These are phyloP conservation scores for Beris chalybata DNA, from an alignment of 2,888 invertebrate genomes.

Conservation along the genomic window DNA sequence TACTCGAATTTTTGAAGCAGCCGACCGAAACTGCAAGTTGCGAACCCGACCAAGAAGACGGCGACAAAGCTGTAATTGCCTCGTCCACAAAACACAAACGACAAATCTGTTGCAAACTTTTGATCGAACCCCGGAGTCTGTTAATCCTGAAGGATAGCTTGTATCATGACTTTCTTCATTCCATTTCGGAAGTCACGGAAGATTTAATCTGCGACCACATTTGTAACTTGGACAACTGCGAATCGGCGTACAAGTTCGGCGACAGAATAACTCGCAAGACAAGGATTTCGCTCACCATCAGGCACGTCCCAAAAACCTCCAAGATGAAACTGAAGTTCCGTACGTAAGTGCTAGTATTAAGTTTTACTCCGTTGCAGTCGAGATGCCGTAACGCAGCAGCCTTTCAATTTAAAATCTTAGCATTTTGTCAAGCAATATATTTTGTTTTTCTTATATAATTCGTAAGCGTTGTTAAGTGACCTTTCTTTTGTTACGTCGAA, in stretches of 20 bases:
- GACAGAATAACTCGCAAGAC: constrained; percentile 73
- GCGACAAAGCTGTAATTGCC: background rate
- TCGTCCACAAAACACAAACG: constrained; percentile 27
- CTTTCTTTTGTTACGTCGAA: too few relatives aligned
- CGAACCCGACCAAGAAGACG: background rate
- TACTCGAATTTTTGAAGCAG: constrained; percentile 80
- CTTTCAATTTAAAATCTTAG: too few relatives aligned
- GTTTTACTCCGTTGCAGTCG: too few relatives aligned
- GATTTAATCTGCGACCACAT: constrained; percentile 67
- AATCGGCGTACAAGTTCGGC: constrained; percentile 60
- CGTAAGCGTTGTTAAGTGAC: too few relatives aligned
- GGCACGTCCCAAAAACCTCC: constrained; percentile 88
- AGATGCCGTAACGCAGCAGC: too few relatives aligned
- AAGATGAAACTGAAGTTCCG: constrained; percentile 71
- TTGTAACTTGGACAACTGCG: constrained; percentile 68
- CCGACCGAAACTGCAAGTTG: constrained; percentile 49
- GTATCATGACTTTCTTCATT: constrained; percentile 83
- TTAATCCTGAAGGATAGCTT: constrained; percentile 80
- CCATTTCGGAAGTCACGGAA: constrained; percentile 71
- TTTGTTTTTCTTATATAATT: too few relatives aligned
- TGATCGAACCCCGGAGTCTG: constrained; percentile 86
- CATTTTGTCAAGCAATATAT: too few relatives aligned
- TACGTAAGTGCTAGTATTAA: constrained; percentile 47
- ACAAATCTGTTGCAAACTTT: constrained; percentile 67
- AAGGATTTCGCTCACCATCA: constrained; percentile 86